A percentile compares a stretch with the other conserved stretches of the same genome.
These are phyloP conservation scores for Neuroscelio doddi DNA, from an alignment of 2,888 invertebrate species.

Conservation along the genomic window DNA sequence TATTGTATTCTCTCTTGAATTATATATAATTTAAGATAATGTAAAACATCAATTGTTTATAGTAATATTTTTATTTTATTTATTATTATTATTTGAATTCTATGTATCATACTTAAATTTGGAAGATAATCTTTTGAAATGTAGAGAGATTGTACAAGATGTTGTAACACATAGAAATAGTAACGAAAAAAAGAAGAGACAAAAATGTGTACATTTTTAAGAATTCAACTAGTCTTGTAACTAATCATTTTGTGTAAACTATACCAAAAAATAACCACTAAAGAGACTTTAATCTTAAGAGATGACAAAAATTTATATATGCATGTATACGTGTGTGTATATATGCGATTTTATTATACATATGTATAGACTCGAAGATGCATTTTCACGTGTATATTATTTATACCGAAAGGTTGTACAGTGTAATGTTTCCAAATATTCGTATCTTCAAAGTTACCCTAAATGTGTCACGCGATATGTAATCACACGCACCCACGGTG, in stretches of 20 bases:
- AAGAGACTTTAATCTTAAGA: conserved; percentile 20
- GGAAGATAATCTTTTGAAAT: background rate
- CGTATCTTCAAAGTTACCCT: background rate
- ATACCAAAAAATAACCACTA: conserved; percentile 45
- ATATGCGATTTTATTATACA: conserved; percentile 1
- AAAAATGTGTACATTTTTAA: conserved; percentile 21
- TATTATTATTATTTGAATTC: background rate
- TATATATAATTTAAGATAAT: no score
- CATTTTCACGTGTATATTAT: conserved; percentile 18
- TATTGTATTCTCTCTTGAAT: no score
- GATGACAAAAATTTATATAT: conserved; percentile 15
- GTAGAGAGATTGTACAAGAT: conserved; percentile 6
- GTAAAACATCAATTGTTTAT: no score
- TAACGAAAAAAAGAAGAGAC: no score
- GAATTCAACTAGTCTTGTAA: conserved; percentile 49
- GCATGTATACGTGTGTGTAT: background rate
- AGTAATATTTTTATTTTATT: no score
- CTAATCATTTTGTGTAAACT: conserved; percentile 47
- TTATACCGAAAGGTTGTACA: conserved; percentile 25
- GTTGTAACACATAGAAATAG: conserved; percentile 8
- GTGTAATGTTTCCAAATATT: conserved; percentile 16
- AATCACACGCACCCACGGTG: background rate
- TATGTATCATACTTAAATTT: background rate
- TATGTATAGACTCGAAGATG: conserved; percentile 2
- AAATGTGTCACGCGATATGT: conserved; percentile 5